Evolutionary conservation across 2,888 invertebrate genomes (phyloP), one percentile per base, ranked within the genome.

Genomic region (Eristalis arbustorum): DNA sequence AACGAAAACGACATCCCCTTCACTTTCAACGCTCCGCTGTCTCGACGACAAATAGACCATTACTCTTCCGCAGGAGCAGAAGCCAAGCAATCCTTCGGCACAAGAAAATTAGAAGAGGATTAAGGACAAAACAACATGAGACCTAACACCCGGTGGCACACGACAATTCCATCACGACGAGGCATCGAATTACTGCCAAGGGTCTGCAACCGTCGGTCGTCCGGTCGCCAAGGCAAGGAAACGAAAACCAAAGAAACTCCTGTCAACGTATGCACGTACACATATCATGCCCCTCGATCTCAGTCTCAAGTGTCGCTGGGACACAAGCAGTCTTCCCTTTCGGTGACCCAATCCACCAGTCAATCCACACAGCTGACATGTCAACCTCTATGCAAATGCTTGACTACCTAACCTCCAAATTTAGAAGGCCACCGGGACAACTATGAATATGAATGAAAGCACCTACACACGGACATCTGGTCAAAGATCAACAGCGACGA

Each of bases 121-220:
- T 85, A 82, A 67, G 85, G 69, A 74, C 82, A 82, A 85, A 81
- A 81, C 81, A 85, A 85, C 82, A 85, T 71, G 73, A 82, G 82
- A 85, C 82, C 74, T 85, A 82, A 85, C 85, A 85, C 85, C 85
- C 82, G 85, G 85, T 62, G 85, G 85, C 85, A 85, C 85, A 82
- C 85, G 82, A 85, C 85, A 85, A 77, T 82, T 78, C 74, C 77
- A 71, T 82, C 85, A 85, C 61, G 49, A 74, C 74, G 18, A 74
- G 69, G 85, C 56, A 85, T 85, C 85, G 74, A 85, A 85, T 85
- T 85, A 85, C 85, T 34, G 49, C 11, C 25, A 69, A 71, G 80
- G 75, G 74, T 84, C 68, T 14, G 6, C 34, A 11, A 3, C 25
- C 37, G 25, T 68, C 74, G 49, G 68, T 62, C 57, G 84, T 76